Conservation (phyloP, 2,113 vertebrate species). For the Mustelus asterias region DNA sequence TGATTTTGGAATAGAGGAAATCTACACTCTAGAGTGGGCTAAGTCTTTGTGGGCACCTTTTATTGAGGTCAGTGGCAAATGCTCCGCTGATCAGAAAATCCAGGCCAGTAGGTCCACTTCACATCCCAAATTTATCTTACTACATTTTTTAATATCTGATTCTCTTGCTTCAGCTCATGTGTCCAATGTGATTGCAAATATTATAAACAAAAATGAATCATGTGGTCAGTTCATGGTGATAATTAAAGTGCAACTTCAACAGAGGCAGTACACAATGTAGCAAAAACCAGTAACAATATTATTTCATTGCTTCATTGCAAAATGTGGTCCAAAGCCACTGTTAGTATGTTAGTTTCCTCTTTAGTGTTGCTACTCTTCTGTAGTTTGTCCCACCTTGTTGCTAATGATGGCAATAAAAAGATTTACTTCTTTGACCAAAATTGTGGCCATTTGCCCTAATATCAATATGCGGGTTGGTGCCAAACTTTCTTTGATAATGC, state of each 20-base stretch:
- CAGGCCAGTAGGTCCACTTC: neutral
- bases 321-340: neutral
- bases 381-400: neutral
- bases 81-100: neutral
- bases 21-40: neutral
- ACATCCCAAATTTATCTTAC: neutral
- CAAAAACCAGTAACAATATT: neutral
- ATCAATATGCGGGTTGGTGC: neutral
- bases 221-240: neutral
- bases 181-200: neutral
- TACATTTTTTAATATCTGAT: conserved; percentile 1
- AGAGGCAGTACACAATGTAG: neutral
- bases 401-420: neutral
- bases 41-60: neutral
- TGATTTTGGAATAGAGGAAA: neutral
- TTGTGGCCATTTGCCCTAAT: neutral
- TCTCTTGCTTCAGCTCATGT: neutral
- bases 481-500: neutral
- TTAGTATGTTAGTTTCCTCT: neutral
- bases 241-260: neutral
- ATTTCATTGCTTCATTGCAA: neutral
- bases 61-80: neutral
- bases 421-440: neutral
- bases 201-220: neutral
- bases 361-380: neutral